Conservation (phyloP, 1,140 invertebrate species). For the Drosophila bipectinata region DNA sequence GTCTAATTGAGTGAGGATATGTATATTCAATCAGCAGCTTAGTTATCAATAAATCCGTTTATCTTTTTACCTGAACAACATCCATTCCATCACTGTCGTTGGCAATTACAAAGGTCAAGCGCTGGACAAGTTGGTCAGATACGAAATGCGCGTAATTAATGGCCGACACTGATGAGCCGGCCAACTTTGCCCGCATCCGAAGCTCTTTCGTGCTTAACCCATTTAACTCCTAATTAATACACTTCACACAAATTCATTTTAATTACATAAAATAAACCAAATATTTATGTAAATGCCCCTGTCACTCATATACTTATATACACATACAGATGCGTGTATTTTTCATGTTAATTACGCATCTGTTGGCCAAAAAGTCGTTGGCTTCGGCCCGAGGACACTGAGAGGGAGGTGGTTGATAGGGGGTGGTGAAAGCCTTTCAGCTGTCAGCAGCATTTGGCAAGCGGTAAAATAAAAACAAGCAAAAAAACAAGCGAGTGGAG, state of each 20-base stretch:
- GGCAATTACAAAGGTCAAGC: slow-evolving; percentile 46
- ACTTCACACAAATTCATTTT: slow-evolving; percentile 81
- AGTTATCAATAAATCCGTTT: slow-evolving; percentile 24
- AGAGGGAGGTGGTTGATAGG: neutral
- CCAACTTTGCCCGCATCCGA: slow-evolving; percentile 7
- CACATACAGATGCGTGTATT: slow-evolving; percentile 24
- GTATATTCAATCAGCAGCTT: neutral
- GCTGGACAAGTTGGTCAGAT: slow-evolving; percentile 11
- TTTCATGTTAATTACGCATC: slow-evolving; percentile 68
- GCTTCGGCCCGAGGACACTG: neutral
- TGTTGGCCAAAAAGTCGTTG: slow-evolving; percentile 34
- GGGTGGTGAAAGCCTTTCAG: slow-evolving; percentile 31
- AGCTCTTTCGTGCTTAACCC: slow-evolving; percentile 65
- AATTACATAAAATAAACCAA: slow-evolving; percentile 80
- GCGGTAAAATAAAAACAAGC: slow-evolving; percentile 45
- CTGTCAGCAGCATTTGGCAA: slow-evolving; percentile 73
- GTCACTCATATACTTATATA: slow-evolving; percentile 23
- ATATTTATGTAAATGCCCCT: slow-evolving; percentile 72
- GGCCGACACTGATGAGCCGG: slow-evolving; percentile 37
- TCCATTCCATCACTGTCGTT: slow-evolving; percentile 21
- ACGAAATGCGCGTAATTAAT: slow-evolving; percentile 67
- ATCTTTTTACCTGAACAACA: neutral
- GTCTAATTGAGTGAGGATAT: slow-evolving; percentile 9
- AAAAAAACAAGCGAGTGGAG: slow-evolving; percentile 20
- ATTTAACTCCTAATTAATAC: slow-evolving; percentile 82